Base-by-base conservation (phyloP, 92 coral and sea anemone genomes). In the Paragorgia papillata region DNA sequence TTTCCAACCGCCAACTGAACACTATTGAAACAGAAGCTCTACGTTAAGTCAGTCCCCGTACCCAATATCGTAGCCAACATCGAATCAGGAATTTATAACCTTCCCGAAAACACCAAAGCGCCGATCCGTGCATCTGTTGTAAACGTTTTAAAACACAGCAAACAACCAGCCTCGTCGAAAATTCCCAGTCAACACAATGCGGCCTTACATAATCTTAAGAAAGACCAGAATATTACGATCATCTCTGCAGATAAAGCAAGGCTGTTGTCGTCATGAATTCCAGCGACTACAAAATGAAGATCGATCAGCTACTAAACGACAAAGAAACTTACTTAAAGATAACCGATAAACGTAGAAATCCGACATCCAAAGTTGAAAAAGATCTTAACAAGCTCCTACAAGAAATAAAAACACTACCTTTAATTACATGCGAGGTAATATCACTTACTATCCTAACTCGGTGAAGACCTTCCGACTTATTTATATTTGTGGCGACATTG, bases 1-100 rank as follows among this genome's bases (percentile, higher is more conserved):
- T 57, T 18, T 57, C 64, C 30, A 57, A 25, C 12, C 25, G 64
- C 25, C 64, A 57, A 57, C 64, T 57, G 3, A 57, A 57, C 14
- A 24, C 64, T 10, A 26, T 18, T 26, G 64, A 57, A 57, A 57
- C 32, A 14, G 28, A 57, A 30, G 30, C 24, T 10, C 30, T 57
- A 10, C 15, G 24, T 21, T 37, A 37, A 37, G 43, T 4, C 43
- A 53, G 27, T 53, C 17, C 59, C 59, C 27, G 17, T 53, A 5
- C 27, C 59, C 6, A 53, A 22, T 18, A 5, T 5, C n/a, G 4
- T 53, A 17, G 59, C 59, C 17, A 53, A 22, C 59, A 53, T 53
- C 20, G 59, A 17, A 53, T 4, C 59, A 53, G 59, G 59, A 4
- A 18, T 53, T 17, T n/a, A 53, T 18, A 22, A 53, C 59, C 6